Evolutionary conservation across 2,797 vertebrate genomes (phyloP).

Genomic region (Onychomys leucogaster): DNA sequence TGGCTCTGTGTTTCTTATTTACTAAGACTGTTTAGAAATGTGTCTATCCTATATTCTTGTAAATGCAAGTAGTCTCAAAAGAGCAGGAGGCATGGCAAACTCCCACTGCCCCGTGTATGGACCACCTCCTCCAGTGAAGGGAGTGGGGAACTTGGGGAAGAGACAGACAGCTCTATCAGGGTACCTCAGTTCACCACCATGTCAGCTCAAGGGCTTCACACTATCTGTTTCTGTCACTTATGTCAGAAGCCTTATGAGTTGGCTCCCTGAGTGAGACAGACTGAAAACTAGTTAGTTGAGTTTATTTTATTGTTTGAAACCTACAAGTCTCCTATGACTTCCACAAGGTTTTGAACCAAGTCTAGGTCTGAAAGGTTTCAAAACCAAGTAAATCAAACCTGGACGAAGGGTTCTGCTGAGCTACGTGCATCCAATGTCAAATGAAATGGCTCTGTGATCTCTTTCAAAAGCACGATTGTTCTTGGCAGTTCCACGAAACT

Average conservation of each 20-base stretch:
- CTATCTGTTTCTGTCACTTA: background rate
- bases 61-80: background rate
- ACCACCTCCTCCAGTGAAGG: background rate
- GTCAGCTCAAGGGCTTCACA: too few relatives aligned
- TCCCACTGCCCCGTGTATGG: background rate
- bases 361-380: background rate
- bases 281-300: background rate
- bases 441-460: background rate
- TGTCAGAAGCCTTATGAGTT: background rate
- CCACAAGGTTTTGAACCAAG: background rate
- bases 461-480: conserved; percentile 57
- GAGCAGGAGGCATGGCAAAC: too few relatives aligned
- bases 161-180: background rate
- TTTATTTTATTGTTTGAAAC: background rate
- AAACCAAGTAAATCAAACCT: background rate
- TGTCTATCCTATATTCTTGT: too few relatives aligned
- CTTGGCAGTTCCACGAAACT: background rate
- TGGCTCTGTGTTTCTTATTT: too few relatives aligned
- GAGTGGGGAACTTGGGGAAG: background rate
- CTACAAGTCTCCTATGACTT: background rate
- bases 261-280: background rate
- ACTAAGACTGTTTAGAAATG: too few relatives aligned
- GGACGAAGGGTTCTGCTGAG: background rate
- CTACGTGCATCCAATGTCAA: background rate
- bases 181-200: background rate